A percentile compares a stretch with the other conserved stretches of the same genome.
Evolutionary conservation across 2,888 invertebrate genomes (phyloP).

Genomic region (Hesperia comma): DNA sequence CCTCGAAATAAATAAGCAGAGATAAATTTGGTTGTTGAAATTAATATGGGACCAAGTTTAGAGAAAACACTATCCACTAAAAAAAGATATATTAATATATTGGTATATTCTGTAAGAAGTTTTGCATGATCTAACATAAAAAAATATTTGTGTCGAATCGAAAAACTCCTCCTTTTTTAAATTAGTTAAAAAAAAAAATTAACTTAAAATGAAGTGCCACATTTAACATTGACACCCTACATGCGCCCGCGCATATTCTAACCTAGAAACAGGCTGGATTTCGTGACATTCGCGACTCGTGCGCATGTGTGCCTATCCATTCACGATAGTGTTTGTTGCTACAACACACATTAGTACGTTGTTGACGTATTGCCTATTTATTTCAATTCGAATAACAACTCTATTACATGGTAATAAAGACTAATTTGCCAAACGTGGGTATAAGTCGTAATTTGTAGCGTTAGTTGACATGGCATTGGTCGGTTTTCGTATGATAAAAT

Average conservation of each 20-base stretch:
- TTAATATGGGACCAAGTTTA: no score
- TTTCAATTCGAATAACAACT: constrained; percentile 37
- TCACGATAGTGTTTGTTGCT: constrained; percentile 58
- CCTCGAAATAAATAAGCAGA: no score
- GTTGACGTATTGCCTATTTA: constrained; percentile 42
- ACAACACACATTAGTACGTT: constrained; percentile 54
- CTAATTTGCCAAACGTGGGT: constrained; percentile 31
- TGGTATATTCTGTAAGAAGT: no score
- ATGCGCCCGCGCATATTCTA: constrained; percentile 74
- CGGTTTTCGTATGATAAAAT: constrained; percentile 76
- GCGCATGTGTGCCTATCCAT: constrained; percentile 60
- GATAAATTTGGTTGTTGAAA: no score
- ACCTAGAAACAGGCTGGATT: constrained; percentile 81
- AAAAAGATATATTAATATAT: no score
- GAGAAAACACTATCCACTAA: no score
- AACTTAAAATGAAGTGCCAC: background rate
- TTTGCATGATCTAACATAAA: no score
- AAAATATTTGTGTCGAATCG: no score
- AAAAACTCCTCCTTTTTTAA: no score
- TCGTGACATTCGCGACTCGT: constrained; percentile 72
- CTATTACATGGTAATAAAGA: constrained; percentile 40
- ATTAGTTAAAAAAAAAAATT: background rate
- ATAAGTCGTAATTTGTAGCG: constrained; percentile 53
- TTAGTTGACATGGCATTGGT: constrained; percentile 76
- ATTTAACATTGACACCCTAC: constrained; percentile 49